phyloP scores from a whole-genome alignment of 1,140 invertebrate genomes.

The Diabrotica virgifera region DNA sequence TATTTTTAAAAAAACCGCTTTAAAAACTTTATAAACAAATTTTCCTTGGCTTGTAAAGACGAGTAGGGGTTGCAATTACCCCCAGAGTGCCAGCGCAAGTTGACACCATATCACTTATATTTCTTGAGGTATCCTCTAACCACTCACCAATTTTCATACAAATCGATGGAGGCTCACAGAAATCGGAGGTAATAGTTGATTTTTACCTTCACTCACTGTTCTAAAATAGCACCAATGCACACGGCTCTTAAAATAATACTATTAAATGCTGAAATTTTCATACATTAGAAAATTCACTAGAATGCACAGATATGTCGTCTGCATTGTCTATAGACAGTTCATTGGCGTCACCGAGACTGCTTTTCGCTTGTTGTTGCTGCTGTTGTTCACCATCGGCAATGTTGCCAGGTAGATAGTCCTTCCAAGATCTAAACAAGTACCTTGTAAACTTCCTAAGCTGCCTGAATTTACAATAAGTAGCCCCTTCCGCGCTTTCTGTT shows the following conservation, averaged over 20 bases:
- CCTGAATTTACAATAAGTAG: constrained; percentile 90
- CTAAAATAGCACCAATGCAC: constrained; percentile 18
- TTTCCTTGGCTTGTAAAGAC: too few relatives aligned
- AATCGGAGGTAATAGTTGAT: too few relatives aligned
- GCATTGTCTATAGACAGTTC: constrained; percentile 21
- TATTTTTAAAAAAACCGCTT: too few relatives aligned
- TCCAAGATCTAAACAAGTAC: constrained; percentile 89
- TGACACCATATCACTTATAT: too few relatives aligned
- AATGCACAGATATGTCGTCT: constrained; percentile 31
- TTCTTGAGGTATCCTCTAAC: too few relatives aligned
- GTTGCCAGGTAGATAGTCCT: constrained; percentile 84
- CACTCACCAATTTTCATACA: too few relatives aligned
- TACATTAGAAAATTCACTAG: constrained; percentile 27
- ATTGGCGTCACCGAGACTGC: neutral
- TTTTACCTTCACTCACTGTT: too few relatives aligned
- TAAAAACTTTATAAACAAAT: too few relatives aligned
- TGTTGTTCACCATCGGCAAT: constrained; percentile 47
- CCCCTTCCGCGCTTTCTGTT: constrained; percentile 84
- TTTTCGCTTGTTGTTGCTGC: constrained; percentile 18
- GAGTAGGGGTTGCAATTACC: too few relatives aligned
- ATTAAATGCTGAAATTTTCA: neutral
- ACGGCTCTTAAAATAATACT: too few relatives aligned
- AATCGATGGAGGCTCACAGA: too few relatives aligned
- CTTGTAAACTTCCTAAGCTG: constrained; percentile 88
- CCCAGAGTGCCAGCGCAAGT: too few relatives aligned